These are phyloP conservation scores for Tangara arthus DNA, from an alignment of 2,797 vertebrate genomes.

Conservation along the genomic window DNA sequence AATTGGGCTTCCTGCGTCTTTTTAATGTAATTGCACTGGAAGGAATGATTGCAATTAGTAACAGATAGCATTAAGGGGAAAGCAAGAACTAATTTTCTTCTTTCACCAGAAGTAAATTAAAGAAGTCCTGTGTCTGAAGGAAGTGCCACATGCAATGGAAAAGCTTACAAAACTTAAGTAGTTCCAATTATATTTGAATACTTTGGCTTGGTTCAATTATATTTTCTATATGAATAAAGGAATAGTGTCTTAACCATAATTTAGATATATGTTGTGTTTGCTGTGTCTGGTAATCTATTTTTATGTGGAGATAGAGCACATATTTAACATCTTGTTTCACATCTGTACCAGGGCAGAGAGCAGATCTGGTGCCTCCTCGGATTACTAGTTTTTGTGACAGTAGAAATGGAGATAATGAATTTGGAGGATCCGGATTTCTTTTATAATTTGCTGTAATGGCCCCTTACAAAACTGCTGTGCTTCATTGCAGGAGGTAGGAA, in stretches of 20 bases:
- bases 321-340: constrained; percentile 49
- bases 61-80: not conserved
- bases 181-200: constrained; percentile 2
- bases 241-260: not conserved
- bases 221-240: not conserved
- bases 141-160: not conserved
- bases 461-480: not conserved
- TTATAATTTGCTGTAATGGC: not conserved
- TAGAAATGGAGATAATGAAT: constrained; percentile 10
- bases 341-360: not conserved
- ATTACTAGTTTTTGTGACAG: constrained; percentile 1
- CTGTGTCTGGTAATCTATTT: not conserved
- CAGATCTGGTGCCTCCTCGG: not conserved
- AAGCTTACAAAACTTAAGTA: constrained; percentile 20
- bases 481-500: not conserved
- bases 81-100: not conserved
- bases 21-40: constrained; percentile 19
- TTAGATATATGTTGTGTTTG: not conserved
- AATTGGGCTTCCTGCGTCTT: constrained; percentile 22
- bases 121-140: not conserved
- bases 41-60: constrained; percentile 30
- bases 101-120: constrained; percentile 23
- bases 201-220: not conserved
- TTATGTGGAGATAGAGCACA: not conserved
- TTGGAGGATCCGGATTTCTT: not conserved